These are phyloP conservation scores for Acanthoscelides obtectus DNA, from an alignment of 2,888 invertebrate species.

Conservation along the genomic window DNA sequence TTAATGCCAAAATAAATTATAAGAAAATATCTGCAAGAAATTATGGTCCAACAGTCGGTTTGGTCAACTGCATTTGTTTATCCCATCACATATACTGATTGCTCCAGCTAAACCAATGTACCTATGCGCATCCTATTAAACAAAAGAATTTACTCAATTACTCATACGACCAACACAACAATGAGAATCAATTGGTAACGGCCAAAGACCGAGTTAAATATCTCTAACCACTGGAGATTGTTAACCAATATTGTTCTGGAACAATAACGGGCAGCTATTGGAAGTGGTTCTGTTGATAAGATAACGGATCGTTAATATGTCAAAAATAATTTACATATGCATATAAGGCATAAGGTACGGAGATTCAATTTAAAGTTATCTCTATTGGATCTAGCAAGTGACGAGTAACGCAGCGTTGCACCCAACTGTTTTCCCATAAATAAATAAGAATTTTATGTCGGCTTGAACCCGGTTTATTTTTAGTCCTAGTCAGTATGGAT, in stretches of 20 bases:
- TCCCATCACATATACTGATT: no score
- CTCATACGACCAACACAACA: neutral
- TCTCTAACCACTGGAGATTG: neutral
- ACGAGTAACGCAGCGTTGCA: constrained; percentile 18
- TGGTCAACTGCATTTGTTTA: no score
- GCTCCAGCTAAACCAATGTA: no score
- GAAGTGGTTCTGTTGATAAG: constrained; percentile 11
- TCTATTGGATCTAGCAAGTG: constrained; percentile 23
- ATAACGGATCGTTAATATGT: constrained; percentile 14
- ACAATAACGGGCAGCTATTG: constrained; percentile 3
- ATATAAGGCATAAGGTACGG: constrained; percentile 13
- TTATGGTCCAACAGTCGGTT: no score
- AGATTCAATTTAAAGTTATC: constrained; percentile 29
- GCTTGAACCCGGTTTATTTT: neutral
- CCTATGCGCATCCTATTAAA: no score
- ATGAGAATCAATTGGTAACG: neutral
- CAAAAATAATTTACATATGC: constrained; percentile 20
- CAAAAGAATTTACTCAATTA: no score
- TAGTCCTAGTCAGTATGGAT: neutral
- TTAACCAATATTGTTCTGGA: constrained; percentile 1
- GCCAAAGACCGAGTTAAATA: neutral
- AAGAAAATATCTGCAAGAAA: no score
- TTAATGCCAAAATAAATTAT: no score
- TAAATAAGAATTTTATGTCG: constrained; percentile 11
- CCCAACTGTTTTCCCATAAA: constrained; percentile 23